Percentiles rank a stretch among this genome's conserved stretches.
Evolutionary conservation across 92 coral and sea anemone species (phyloP).

Genomic region (Meandrina meandrites): DNA sequence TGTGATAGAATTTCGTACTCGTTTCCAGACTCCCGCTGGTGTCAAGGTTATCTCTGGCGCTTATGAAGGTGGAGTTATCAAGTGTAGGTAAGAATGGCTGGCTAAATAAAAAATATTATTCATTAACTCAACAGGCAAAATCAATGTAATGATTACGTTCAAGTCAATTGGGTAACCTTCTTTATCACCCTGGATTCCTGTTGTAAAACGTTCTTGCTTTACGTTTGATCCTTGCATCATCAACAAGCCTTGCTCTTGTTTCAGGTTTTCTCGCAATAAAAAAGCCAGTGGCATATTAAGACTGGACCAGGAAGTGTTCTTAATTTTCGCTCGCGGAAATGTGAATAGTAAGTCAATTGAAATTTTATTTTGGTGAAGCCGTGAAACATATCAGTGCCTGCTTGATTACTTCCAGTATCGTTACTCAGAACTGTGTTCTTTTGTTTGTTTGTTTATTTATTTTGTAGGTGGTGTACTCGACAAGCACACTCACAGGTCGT

Average conservation of each 20-base stretch:
- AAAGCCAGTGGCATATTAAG: slow-evolving; percentile 46
- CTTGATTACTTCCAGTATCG: no score
- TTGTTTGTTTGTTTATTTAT: neutral
- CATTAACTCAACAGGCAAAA: neutral
- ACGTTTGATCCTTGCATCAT: no score
- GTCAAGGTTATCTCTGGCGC: slow-evolving; percentile 30
- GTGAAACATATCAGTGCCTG: neutral
- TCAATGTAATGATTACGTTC: no score
- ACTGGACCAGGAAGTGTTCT: slow-evolving; percentile 50
- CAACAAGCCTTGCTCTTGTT: neutral
- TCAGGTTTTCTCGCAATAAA: slow-evolving; percentile 54
- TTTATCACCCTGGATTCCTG: no score
- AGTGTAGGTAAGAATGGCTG: slow-evolving; percentile 41
- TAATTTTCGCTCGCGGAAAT: slow-evolving; percentile 65
- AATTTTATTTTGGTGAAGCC: neutral
- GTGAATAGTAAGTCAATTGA: slow-evolving; percentile 10
- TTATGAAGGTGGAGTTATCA: slow-evolving; percentile 38
- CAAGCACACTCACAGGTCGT: slow-evolving; percentile 55
- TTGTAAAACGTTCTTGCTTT: no score
- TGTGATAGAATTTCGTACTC: neutral
- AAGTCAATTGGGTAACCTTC: no score
- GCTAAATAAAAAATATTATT: neutral
- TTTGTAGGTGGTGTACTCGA: slow-evolving; percentile 14
- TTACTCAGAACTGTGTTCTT: neutral
- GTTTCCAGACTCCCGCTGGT: slow-evolving; percentile 31